A percentile compares a stretch with the other conserved stretches of the same genome.
Conservation (phyloP, 2,113 vertebrate species). For the Dipodomys stephensi region DNA sequence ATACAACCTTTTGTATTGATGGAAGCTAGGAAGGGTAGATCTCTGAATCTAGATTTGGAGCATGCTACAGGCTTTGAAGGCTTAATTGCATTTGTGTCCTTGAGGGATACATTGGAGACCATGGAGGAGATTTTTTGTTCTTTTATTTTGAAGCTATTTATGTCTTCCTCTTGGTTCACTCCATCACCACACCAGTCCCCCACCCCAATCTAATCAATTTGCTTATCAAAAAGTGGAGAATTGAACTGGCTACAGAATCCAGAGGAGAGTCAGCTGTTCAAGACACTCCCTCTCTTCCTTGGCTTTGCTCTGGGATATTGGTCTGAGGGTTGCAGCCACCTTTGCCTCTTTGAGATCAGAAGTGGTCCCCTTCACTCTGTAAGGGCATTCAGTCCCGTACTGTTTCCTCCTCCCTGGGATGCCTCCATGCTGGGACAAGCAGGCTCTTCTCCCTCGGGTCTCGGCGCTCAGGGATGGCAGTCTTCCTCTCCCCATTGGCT, state of each 20-base stretch:
- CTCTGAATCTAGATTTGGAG: background rate
- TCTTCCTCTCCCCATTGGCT: background rate
- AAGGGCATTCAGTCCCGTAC: no score
- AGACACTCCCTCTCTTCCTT: no score
- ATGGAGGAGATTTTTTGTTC: background rate
- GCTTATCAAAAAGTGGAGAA: background rate
- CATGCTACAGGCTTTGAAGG: background rate
- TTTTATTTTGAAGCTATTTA: background rate
- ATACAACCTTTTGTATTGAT: background rate
- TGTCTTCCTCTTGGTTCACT: background rate
- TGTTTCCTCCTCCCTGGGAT: no score
- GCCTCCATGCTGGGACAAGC: no score
- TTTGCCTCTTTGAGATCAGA: background rate
- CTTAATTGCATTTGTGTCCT: background rate
- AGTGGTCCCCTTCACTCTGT: background rate
- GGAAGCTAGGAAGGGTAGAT: background rate
- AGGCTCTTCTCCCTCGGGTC: background rate
- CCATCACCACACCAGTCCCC: background rate
- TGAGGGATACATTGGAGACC: background rate
- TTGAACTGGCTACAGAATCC: background rate
- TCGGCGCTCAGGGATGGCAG: background rate
- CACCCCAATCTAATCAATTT: background rate
- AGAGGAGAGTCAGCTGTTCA: background rate
- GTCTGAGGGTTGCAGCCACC: background rate
- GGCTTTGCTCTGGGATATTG: no score